Evolutionary conservation across 2,113 vertebrate genomes (phyloP), one percentile per base, ranked within the genome.

Genomic region (Ctenomys sociabilis): DNA sequence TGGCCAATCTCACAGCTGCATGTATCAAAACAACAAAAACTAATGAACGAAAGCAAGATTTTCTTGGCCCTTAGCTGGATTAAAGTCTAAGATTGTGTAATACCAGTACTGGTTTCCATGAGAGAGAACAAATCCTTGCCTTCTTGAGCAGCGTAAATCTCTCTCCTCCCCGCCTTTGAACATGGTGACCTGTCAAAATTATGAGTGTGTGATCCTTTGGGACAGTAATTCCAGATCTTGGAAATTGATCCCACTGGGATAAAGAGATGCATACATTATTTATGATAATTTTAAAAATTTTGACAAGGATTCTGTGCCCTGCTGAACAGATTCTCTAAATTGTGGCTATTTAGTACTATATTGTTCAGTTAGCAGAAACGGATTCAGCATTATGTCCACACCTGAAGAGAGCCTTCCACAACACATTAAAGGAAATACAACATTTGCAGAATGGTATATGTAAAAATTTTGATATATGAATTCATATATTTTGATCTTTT

Each of bases 261-360:
- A 93, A 52, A 64, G 26, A 84, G 16, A 17, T 95, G 5, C 54
- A 86, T 93, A 84, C 63, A 66, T 70, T 64, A 7, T 87, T 92
- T 68, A 83, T 40, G 90, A 28, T 57, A 73, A 45, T 64, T 89
- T 88, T 7, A 30, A 57, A 88, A 59, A 57, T 86, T 49, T 35
- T 13, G 13, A 57, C 37, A 93, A 28, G 37, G 75, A 43, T 95
- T 87, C 10, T 61, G 37, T 54, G 28, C 87, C 43, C 59, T 78
- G 28, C 75, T 37, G 66, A 83, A 72, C 59, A 77, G 57, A 75
- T 37, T 32, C 49, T 82, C 40, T 87, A 78, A 70, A 63, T 9
- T 84, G 16, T 87, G 63, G 32, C 75, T 61, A 80, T 88, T 61
- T 59, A 57, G 3, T 61, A 54, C 54, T 75, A 24, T 93, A 11